A percentile compares a stretch with the other conserved stretches of the same genome.
Evolutionary conservation across 2,113 vertebrate species (phyloP).

Genomic region (Indri indri): DNA sequence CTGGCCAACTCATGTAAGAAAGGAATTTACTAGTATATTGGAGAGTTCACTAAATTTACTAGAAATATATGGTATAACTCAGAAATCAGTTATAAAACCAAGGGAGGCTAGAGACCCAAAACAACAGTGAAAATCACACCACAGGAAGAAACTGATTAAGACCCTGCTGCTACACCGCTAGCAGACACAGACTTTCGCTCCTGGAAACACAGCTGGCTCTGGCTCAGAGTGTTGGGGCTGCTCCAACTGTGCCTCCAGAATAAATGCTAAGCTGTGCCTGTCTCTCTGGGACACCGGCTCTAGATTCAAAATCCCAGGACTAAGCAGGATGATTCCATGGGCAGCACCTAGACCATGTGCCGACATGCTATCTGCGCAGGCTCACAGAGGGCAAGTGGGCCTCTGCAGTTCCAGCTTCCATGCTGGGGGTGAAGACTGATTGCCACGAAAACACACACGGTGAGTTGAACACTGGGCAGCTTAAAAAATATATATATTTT

Average conservation of each 20-base stretch:
- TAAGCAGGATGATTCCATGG: neutral
- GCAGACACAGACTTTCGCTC: neutral
- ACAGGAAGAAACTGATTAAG: neutral
- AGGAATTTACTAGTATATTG: neutral
- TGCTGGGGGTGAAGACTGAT: rapidly evolving
- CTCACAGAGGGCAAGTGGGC: rapidly evolving
- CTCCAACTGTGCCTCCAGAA: neutral
- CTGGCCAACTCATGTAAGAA: neutral
- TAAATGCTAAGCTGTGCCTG: neutral
- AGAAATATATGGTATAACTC: neutral
- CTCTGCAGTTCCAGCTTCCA: neutral
- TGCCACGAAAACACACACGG: neutral
- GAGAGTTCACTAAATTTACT: neutral
- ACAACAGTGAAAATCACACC: neutral
- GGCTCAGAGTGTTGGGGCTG: too few relatives aligned
- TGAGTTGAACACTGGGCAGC: neutral
- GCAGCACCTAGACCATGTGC: neutral
- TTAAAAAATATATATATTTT: neutral
- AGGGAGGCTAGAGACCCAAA: neutral
- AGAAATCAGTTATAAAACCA: neutral
- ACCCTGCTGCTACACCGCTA: rapidly evolving
- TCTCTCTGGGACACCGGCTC: neutral
- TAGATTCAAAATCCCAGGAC: neutral
- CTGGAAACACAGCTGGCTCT: neutral
- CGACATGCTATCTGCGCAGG: neutral